Evolutionary conservation across 1,140 invertebrate species (phyloP).

Genomic region (Homalodisca vitripennis): DNA sequence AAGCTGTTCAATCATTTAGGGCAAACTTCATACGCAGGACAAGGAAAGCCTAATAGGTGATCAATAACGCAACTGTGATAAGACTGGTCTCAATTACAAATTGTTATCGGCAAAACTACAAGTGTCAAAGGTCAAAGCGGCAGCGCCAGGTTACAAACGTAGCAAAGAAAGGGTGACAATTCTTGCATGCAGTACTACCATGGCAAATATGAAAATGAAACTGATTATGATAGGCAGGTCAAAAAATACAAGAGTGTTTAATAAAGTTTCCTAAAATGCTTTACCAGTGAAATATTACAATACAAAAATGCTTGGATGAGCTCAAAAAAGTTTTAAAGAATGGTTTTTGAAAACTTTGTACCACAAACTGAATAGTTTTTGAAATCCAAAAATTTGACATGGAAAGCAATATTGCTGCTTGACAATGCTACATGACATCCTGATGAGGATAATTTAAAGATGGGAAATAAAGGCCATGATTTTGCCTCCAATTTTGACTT

Average conservation of each 20-base stretch:
- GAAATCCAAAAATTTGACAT: conserved; percentile 40
- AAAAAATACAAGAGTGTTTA: conserved; percentile 43
- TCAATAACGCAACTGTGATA: conserved; percentile 45
- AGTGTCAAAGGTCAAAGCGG: conserved; percentile 33
- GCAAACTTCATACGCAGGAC: conserved; percentile 29
- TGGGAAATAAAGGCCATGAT: conserved; percentile 31
- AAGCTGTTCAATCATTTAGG: conserved; percentile 23
- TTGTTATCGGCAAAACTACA: conserved; percentile 40
- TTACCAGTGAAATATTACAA: conserved; percentile 43
- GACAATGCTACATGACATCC: conserved; percentile 46
- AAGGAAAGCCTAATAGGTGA: conserved; percentile 32
- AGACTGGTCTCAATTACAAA: conserved; percentile 44
- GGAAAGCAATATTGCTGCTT: conserved; percentile 48
- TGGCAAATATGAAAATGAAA: conserved; percentile 42
- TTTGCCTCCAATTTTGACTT: conserved; percentile 38
- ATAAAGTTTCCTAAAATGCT: conserved; percentile 39
- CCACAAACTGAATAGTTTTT: conserved; percentile 37
- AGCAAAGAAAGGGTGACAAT: conserved; percentile 37
- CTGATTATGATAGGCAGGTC: conserved; percentile 43
- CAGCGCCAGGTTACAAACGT: conserved; percentile 39
- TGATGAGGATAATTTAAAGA: conserved; percentile 18
- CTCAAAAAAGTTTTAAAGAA: conserved; percentile 42
- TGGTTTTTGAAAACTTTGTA: conserved; percentile 42
- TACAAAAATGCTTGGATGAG: conserved; percentile 47
- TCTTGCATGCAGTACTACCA: conserved; percentile 40